Conservation (phyloP, 2,113 vertebrate species). For the Tetraodon nigroviridis region DNA sequence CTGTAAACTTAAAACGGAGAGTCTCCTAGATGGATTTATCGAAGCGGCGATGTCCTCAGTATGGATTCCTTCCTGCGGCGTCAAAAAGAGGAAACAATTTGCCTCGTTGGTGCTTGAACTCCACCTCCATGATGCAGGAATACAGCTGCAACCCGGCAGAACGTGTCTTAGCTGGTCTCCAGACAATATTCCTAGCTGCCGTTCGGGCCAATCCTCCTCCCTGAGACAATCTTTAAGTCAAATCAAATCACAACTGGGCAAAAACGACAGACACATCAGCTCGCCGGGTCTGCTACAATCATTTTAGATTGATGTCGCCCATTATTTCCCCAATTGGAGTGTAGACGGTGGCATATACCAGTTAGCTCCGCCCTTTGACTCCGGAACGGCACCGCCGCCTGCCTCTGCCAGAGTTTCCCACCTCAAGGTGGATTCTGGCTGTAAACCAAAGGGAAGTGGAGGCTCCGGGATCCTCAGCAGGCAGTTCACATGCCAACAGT, state of each 20-base stretch:
- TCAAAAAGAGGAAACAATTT: conserved; percentile 37
- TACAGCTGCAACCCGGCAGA: conserved; percentile 33
- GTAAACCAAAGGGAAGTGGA: conserved; percentile 24
- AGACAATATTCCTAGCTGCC: conserved; percentile 63
- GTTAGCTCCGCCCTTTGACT: conserved; percentile 28
- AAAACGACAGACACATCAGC: conserved; percentile 49
- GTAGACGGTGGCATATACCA: conserved; percentile 34
- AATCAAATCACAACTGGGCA: conserved; percentile 61
- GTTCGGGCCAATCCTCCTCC: conserved; percentile 62
- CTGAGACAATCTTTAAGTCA: conserved; percentile 53
- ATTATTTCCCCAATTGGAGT: conserved; percentile 50
- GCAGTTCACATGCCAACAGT: conserved; percentile 41
- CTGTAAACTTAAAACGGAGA: conserved; percentile 38
- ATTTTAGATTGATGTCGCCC: conserved; percentile 38
- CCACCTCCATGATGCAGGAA: conserved; percentile 32
- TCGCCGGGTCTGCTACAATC: conserved; percentile 48
- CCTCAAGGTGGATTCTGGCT: conserved; percentile 44
- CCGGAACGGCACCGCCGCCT: conserved; percentile 17
- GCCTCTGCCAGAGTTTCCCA: conserved; percentile 23
- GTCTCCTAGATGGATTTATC: conserved; percentile 38
- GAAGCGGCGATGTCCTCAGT: conserved; percentile 18
- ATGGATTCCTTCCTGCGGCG: conserved; percentile 51
- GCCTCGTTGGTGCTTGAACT: conserved; percentile 35
- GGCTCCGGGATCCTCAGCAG: conserved; percentile 51
- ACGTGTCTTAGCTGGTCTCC: conserved; percentile 40